phyloP scores from a whole-genome alignment of 1,140 invertebrate genomes.

The Brachionus rubens region DNA sequence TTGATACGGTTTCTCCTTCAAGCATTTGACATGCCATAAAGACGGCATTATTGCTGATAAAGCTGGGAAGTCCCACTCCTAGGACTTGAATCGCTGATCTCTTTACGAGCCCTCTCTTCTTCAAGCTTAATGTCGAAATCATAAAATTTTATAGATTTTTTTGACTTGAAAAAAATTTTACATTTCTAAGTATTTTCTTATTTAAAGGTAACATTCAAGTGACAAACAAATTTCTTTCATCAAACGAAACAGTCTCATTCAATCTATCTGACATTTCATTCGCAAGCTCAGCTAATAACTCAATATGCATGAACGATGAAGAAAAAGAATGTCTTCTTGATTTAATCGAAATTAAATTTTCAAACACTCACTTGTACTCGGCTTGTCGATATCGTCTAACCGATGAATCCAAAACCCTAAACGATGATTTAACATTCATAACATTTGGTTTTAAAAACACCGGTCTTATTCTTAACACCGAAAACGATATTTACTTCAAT shows the following conservation, averaged over 20 bases:
- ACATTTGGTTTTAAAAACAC: constrained; percentile 32
- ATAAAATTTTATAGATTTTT: no score
- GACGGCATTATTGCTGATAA: no score
- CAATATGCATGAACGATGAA: constrained; percentile 48
- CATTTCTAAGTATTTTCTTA: no score
- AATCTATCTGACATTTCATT: background rate
- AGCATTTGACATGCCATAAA: no score
- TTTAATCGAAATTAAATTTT: constrained; percentile 72
- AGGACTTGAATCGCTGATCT: no score
- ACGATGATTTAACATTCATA: background rate
- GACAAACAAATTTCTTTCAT: constrained; percentile 67
- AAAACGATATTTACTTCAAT: constrained; percentile 73
- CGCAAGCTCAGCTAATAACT: constrained; percentile 1
- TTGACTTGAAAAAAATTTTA: no score
- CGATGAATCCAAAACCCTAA: background rate
- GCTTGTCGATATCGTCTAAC: constrained; percentile 58
- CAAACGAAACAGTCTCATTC: constrained; percentile 52
- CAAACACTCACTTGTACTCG: constrained; percentile 78
- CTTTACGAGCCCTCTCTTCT: no score
- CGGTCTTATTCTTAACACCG: constrained; percentile 61
- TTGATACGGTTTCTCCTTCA: no score
- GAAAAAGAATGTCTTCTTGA: constrained; percentile 66
- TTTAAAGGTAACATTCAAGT: constrained; percentile 74
- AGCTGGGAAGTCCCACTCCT: no score
- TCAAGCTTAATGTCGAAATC: no score